phyloP scores from a whole-genome alignment of 2,113 vertebrate genomes.

The human region GRCh38 chr6:25472501-25473000 shows the following conservation, averaged over 20 bases:
- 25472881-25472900: background rate
- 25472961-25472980: background rate
- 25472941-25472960: background rate
- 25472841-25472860: background rate
- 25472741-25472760: background rate
- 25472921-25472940: no score
- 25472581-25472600: background rate
- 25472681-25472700: background rate
- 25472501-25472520: constrained; percentile 97
- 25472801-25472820: background rate
- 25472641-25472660: constrained; percentile 38
- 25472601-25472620: background rate
- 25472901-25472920: background rate
- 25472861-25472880: background rate
- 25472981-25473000: background rate
- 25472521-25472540: constrained; percentile 81
- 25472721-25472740: background rate
- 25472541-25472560: background rate
- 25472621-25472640: constrained; percentile 32
- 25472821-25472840: background rate
- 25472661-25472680: background rate
- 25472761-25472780: background rate
- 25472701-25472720: background rate
- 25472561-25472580: constrained; percentile 6
- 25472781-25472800: background rate